These are phyloP conservation scores for Anolis sagrei DNA, from an alignment of 2,113 vertebrate genomes.

Conservation along the genomic window DNA sequence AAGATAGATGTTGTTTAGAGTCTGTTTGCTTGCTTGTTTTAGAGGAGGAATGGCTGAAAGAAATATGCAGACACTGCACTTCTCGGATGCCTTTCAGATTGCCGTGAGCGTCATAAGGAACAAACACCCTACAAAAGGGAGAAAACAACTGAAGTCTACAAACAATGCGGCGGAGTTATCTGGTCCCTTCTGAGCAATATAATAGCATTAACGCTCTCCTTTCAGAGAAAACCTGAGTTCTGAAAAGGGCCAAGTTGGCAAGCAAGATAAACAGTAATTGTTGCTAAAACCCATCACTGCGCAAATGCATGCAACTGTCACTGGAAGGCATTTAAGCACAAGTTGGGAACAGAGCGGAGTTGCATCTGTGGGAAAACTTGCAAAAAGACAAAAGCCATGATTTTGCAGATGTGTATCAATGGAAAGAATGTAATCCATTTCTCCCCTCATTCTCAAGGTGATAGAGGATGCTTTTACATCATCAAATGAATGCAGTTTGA, in stretches of 20 bases:
- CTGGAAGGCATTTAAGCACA: background rate
- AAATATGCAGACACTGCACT: slow-evolving; percentile 61
- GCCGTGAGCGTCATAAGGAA: slow-evolving; percentile 49
- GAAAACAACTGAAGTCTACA: slow-evolving; percentile 40
- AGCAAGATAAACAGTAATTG: background rate
- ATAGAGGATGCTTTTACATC: too few relatives aligned
- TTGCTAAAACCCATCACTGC: background rate
- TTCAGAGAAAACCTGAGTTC: slow-evolving; percentile 37
- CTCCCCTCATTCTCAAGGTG: too few relatives aligned
- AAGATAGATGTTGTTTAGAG: background rate
- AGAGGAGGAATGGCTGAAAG: slow-evolving; percentile 63
- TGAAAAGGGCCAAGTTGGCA: slow-evolving; percentile 46
- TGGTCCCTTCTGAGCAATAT: slow-evolving; percentile 33
- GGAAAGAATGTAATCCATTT: too few relatives aligned
- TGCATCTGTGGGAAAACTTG: background rate
- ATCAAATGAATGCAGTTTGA: too few relatives aligned
- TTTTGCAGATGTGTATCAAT: background rate
- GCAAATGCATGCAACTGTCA: background rate
- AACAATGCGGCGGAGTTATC: slow-evolving; percentile 53
- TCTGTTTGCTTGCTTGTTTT: slow-evolving; percentile 29
- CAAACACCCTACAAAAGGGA: slow-evolving; percentile 44
- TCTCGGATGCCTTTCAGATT: slow-evolving; percentile 56
- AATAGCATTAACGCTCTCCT: slow-evolving; percentile 47
- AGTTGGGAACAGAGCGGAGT: background rate
- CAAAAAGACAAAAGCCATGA: slow-evolving; percentile 34